Percentiles rank a stretch among this genome's conserved stretches.
phyloP scores from a whole-genome alignment of 1,140 invertebrate species.

The Macrobrachium rosenbergii region DNA sequence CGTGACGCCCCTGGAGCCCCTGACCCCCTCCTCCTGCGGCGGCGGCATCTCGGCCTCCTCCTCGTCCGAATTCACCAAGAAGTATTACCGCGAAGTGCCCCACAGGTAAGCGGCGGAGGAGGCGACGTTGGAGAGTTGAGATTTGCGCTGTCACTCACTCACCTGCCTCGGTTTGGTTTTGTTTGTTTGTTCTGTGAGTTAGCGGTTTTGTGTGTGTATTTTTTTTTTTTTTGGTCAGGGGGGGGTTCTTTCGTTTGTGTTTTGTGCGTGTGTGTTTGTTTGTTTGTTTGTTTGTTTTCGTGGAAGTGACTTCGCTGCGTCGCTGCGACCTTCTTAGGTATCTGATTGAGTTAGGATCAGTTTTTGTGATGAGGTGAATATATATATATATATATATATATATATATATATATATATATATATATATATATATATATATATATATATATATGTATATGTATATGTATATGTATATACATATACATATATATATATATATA shows the following conservation, averaged over 20 bases:
- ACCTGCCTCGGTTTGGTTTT: no score
- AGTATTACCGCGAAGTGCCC: conserved; percentile 48
- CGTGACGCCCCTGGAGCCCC: conserved; percentile 46
- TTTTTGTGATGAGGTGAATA: not conserved
- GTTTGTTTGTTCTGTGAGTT: no score
- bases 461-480: not conserved
- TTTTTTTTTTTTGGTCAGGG: no score
- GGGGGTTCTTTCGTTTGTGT: not conserved
- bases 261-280: not conserved
- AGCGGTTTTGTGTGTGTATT: no score
- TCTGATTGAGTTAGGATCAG: not conserved
- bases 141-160: not conserved
- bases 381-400: conserved; percentile 25
- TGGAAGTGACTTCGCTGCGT: no score
- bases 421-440: conserved; percentile 2
- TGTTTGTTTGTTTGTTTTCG: not conserved
- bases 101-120: conserved; percentile 57
- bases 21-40: conserved; percentile 48
- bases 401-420: conserved; percentile 7
- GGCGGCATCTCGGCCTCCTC: conserved; percentile 43
- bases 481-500: not conserved
- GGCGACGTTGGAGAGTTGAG: no score
- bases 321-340: not conserved
- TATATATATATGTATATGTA: conserved; percentile 1
- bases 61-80: conserved; percentile 36